These are phyloP conservation scores for Hyposoter didymator DNA, from an alignment of 2,888 invertebrate genomes.

Conservation along the genomic window DNA sequence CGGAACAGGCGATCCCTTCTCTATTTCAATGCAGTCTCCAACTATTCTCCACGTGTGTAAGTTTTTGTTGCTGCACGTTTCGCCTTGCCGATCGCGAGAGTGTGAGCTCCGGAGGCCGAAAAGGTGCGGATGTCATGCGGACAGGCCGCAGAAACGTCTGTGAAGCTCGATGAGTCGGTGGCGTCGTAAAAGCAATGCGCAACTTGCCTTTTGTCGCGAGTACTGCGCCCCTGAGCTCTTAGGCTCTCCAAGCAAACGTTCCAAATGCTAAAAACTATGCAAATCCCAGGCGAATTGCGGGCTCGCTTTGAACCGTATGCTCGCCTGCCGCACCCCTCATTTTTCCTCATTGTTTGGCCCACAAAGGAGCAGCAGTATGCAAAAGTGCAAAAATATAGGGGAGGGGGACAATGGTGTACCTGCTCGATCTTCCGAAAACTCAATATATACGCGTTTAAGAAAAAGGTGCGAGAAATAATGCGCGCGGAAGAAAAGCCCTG, in stretches of 20 bases:
- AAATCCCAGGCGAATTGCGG: conserved; percentile 71
- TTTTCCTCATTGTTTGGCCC: conserved; percentile 74
- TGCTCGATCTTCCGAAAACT: conserved; percentile 57
- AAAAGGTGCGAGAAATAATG: conserved; percentile 22
- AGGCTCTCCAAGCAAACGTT: conserved; percentile 21
- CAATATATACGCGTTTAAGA: background rate
- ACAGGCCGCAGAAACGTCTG: background rate
- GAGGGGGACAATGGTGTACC: conserved; percentile 65
- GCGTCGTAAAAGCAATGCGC: background rate
- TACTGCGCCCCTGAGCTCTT: conserved; percentile 49
- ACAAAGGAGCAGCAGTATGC: conserved; percentile 73
- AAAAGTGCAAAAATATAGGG: conserved; percentile 45
- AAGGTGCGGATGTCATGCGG: conserved; percentile 53
- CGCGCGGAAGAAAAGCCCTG: conserved; percentile 60
- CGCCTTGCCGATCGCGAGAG: conserved; percentile 21
- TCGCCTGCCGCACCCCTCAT: conserved; percentile 71
- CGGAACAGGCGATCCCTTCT: conserved; percentile 41
- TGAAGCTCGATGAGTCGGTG: too few relatives aligned
- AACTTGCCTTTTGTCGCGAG: conserved; percentile 19
- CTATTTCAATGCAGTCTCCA: conserved; percentile 40
- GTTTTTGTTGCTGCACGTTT: background rate
- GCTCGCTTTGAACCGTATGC: conserved; percentile 37
- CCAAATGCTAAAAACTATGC: conserved; percentile 76
- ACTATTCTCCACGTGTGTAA: conserved; percentile 1
- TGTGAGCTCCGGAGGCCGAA: conserved; percentile 27